Evolutionary conservation across 2,888 invertebrate species (phyloP), one percentile per base, ranked within the genome.

Genomic region (Netelia fuscicornis): DNA sequence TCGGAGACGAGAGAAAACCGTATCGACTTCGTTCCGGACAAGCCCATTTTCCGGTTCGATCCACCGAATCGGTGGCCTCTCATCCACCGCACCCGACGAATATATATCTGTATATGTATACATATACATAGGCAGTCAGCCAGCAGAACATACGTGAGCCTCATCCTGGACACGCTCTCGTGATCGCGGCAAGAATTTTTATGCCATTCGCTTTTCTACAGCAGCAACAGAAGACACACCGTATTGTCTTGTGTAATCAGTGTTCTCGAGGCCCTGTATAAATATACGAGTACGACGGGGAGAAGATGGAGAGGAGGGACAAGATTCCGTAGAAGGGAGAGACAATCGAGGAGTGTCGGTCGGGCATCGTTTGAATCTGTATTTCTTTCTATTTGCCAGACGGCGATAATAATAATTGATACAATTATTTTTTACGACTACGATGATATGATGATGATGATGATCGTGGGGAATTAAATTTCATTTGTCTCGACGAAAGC

Each of bases 31-130:
- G 79, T 83, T 79, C 75, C 70, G 78, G 84, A 84, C 84, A 84
- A 82, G 80, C 82, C 84, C 81, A 87, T 87, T 87, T 87, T 86
- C 86, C 84, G 82, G 86, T 86, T 80, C 85, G 86, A 84, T 85
- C 86, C 81, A 87, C 85, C 84, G 85, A 85, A 84, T 77, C 71
- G 82, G 62, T 77, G 71, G 76, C 65, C 77, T 82, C 82, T 82
- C 82, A 82, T 76, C 81, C 70, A 76, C 76, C 81, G 56, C 76
- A 76, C 79, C 75, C 75, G 54, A 54, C 67, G 62, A 37, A 11
- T 64, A 62, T 62, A 25, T 25, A 25, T 17, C 8, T 56, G 20
- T 56, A 56, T 56, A 56, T 10, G 54, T 64, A 64, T 64, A 20
- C 6, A 37, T 37, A 37, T 37, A 37, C 3, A 37, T 13, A 48